Evolutionary conservation across 2,888 invertebrate genomes (phyloP), one percentile per base, ranked within the genome.

Genomic region (Pasiphila rectangulata): DNA sequence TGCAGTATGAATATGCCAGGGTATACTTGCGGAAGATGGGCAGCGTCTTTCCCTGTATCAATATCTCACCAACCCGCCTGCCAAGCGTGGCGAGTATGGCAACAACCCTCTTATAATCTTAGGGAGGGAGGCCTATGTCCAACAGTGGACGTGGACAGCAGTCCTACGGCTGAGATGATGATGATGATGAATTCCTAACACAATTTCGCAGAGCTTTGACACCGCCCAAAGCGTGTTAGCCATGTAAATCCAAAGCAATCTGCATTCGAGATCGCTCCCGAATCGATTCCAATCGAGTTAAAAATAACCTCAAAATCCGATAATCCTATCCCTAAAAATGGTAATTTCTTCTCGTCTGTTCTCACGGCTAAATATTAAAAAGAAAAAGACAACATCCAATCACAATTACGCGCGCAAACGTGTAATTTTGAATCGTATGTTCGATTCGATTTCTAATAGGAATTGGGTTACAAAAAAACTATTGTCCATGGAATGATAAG

Each of bases 311-410:
- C 71, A 71, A 75, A 77, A 74, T 69, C 70, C 67, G 67, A 80
- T 86, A 85, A 85, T 83, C 87, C 85, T 71, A 78, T 77, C 80
- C 77, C 83, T 84, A 83, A 86, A 87, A 84, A 87, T 87, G 85
- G 85, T 88, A 86, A 87, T 87, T 85, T 81, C 72, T 64, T 65
- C 72, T 63, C 65, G 69, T 67, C 63, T 70, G 78, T 84, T 85
- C 87, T 85, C 86, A 85, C 84, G 84, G 60, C 64, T 66, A 65
- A 66, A 72, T 72, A 73, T 72, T 65, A 69, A 67, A 66, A 59
- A 67, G 63, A 58, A 79, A 73, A 75, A 67, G 67, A 73, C 77
- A 69, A 74, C 73, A 79, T 79, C 83, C 84, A 86, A 85, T 86
- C 84, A 81, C 84, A 84, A 85, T 84, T 83, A 85, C 74, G 70